Base-by-base conservation (phyloP, 1,140 invertebrate genomes). In the Dendrolimus kikuchii region DNA sequence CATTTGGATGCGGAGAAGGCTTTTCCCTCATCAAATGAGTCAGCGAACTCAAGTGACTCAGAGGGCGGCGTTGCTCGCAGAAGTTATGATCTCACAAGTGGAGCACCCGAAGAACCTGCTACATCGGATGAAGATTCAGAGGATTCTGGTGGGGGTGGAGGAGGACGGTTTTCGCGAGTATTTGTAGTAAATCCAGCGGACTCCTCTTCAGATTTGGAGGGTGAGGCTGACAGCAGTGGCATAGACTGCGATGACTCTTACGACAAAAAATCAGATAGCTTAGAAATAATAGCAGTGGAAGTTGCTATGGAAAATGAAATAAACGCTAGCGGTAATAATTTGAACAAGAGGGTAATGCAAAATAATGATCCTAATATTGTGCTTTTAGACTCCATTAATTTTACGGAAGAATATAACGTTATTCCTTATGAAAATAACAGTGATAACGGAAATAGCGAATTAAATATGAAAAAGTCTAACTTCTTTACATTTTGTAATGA, bases 151-250 rank as follows among this genome's bases (percentile, higher is more conserved):
- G 91, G 91, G 23, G 90, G 92, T 10, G 90, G 92, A 7, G 88
- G 91, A 0, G 90, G 91, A 7, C 87, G 89, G 10, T 94, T 94
- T 68, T 93, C 93, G 0, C 89, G 91, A 9, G 92, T 94, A 0
- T 93, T 94, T 64, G 90, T 94, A 0, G 92, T 94, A 2, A 94
- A 94, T 65, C 90, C 91, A 5, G 89, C 90, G 45, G 90, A 90
- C 38, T 88, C 92, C 0, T 92, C 90, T 6, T 92, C 92, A 5
- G 91, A 92, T 44, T 87, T 90, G 7, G 90, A 89, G 54, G 89
- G 90, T 55, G 82, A 84, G 51, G 80, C 80, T 7, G 83, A 83
- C 49, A 87, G 84, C 43, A 82, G 89, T 69, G 72, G 90, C 61
- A 88, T 83, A 38, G 90, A 91, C 58, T 85, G 77, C 71, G 58